These are phyloP conservation scores for Spheniscus humboldti DNA, from an alignment of 2,797 vertebrate species.

Conservation along the genomic window DNA sequence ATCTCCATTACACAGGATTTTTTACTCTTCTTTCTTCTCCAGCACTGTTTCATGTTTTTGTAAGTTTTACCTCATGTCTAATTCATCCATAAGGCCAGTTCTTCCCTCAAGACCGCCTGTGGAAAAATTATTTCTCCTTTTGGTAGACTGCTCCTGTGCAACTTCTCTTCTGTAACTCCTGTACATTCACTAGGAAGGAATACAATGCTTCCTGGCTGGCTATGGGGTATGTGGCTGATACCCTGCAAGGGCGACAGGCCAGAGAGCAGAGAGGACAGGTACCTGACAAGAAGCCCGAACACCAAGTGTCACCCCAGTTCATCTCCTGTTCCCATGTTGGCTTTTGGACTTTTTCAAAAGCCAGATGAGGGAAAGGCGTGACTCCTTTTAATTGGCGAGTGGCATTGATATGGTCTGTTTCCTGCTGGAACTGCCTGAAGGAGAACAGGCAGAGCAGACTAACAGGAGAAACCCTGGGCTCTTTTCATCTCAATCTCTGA, in stretches of 20 bases:
- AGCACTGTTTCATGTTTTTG: not conserved
- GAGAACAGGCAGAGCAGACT: not conserved
- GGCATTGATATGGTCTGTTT: not conserved
- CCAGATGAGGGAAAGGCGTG: not conserved
- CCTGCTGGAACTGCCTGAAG: not conserved
- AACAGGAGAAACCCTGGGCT: not conserved
- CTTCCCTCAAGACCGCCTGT: not conserved
- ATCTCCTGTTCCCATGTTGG: not conserved
- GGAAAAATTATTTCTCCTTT: not conserved
- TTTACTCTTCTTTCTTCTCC: not conserved
- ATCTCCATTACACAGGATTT: not conserved
- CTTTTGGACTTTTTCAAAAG: not conserved
- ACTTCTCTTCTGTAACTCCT: not conserved
- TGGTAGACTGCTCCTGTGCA: not conserved
- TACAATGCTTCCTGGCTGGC: rapidly evolving
- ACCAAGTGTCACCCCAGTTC: not conserved
- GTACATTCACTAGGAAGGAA: rapidly evolving
- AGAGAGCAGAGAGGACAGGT: no score
- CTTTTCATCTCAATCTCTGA: not conserved
- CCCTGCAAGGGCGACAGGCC: rapidly evolving
- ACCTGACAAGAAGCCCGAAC: not conserved
- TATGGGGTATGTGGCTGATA: rapidly evolving
- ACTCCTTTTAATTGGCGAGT: not conserved
- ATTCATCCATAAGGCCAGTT: not conserved
- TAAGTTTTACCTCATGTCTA: not conserved